Evolutionary conservation across 1,140 invertebrate species (phyloP).

Genomic region (Pogonus chalceus): DNA sequence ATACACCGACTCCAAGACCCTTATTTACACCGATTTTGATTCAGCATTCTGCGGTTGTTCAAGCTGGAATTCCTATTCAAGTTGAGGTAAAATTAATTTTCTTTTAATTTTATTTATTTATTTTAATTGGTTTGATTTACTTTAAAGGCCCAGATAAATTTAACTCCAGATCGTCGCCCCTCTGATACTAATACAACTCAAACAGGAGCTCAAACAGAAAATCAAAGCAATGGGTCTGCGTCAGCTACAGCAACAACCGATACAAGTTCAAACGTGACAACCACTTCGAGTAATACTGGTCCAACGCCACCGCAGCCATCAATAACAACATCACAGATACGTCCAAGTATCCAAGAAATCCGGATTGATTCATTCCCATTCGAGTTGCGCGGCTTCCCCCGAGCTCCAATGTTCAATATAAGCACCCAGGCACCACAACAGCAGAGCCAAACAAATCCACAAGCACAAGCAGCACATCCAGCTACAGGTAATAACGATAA

Average conservation of each 20-base stretch:
- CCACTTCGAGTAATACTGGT: constrained; percentile 23
- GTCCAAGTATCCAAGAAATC: not conserved
- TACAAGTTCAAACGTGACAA: constrained; percentile 21
- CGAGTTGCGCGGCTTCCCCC: not conserved
- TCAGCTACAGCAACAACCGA: constrained; percentile 21
- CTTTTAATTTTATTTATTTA: not conserved
- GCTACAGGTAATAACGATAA: too few species aligned
- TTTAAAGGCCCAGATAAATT: constrained; percentile 43
- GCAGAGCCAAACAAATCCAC: not conserved
- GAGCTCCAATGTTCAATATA: not conserved
- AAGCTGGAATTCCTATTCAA: constrained; percentile 55
- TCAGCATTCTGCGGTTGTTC: constrained; percentile 52
- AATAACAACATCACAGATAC: constrained; percentile 13
- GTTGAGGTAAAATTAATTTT: constrained; percentile 38
- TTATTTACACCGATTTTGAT: constrained; percentile 60
- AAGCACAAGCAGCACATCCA: not conserved
- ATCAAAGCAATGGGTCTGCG: constrained; percentile 16
- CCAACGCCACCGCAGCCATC: constrained; percentile 11
- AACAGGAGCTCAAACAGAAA: constrained; percentile 26
- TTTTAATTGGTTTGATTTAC: constrained; percentile 5
- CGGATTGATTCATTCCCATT: constrained; percentile 1
- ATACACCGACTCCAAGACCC: constrained; percentile 53
- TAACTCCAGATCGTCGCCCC: constrained; percentile 29
- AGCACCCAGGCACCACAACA: not conserved
- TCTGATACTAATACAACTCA: constrained; percentile 29